A percentile compares a stretch with the other conserved stretches of the same genome.
Evolutionary conservation across 2,797 vertebrate genomes (phyloP).

Genomic region (Betta splendens): DNA sequence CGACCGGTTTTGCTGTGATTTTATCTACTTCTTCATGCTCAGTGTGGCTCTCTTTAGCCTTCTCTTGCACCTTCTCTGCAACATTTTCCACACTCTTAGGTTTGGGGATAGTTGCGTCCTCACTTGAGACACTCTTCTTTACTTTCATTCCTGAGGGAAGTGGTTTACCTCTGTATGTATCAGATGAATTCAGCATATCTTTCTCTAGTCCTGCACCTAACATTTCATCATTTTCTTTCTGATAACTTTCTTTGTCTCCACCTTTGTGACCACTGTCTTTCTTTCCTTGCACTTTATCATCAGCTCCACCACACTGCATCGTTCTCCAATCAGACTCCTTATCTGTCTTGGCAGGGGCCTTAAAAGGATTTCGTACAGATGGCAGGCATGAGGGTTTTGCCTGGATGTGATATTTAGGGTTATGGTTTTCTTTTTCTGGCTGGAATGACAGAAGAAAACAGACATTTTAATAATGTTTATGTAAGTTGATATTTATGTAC

Average conservation of each 20-base stretch:
- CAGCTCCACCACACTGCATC: conserved; percentile 32
- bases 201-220: conserved; percentile 13
- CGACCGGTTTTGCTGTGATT: conserved; percentile 4
- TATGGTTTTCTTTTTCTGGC: conserved; percentile 71
- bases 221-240: conserved; percentile 38
- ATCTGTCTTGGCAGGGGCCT: conserved; percentile 74
- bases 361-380: conserved; percentile 89
- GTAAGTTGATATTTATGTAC: too few species aligned
- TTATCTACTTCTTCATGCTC: conserved; percentile 14
- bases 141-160: conserved; percentile 72
- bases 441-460: conserved; percentile 57
- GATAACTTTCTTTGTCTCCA: conserved; percentile 13
- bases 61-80: conserved; percentile 2
- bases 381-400: conserved; percentile 55
- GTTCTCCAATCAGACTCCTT: conserved; percentile 73
- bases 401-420: conserved; percentile 47
- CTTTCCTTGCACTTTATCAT: conserved; percentile 14
- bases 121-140: conserved; percentile 70
- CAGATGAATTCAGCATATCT: conserved; percentile 44
- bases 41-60: conserved; percentile 1
- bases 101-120: conserved; percentile 41
- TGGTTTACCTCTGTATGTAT: conserved; percentile 59
- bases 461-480: not conserved
- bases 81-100: not conserved
- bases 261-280: conserved; percentile 7